Base-by-base conservation (phyloP, 1,140 invertebrate genomes). In the Diorhabda elongata region DNA sequence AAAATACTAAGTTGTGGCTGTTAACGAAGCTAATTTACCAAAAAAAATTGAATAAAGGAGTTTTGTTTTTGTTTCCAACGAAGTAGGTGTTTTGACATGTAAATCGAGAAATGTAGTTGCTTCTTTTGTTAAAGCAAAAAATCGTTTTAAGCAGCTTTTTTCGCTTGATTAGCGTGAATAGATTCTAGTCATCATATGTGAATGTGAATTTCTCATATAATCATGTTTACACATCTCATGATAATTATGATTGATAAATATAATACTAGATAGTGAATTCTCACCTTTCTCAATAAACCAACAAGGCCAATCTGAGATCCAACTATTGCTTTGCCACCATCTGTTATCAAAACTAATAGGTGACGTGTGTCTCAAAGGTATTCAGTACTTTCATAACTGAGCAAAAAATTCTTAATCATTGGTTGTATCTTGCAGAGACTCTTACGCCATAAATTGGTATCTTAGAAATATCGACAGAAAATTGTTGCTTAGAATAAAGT, bases 151-250 rank as follows among this genome's bases (percentile, higher is more conserved):
- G 56, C 56, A 58, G 56, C 5, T 58, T 9, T 5, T 26, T 58
- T 58, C 26, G 26, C 56, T 58, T 58, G 26, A 5, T 2, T 26
- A 58, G 56, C 56, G 56, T 2, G 56, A 9, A 3, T 9, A 58
- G 5, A n/a, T 2, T 58, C 8, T n/a, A 58, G 56, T 58, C 56
- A n/a, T 5, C 8, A 9, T 58, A 9, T 5, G 9, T 26, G 9
- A 5, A 3, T 58, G 9, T 11, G 9, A 58, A 11, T 58, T 9
- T 2, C 26, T 26, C 8, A 3, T 58, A n/a, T 9, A 58, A 58
- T 58, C 56, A 58, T 58, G 56, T 58, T 58, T n/a, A 58, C 56
- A 58, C 56, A 9, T 58, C 26, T 8, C 56, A 58, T 58, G 56
- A 58, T 11, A n/a, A 11, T 9, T 58, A 4, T 58, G 9, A 58